Percentiles rank a stretch among this genome's conserved stretches.
Conservation (phyloP, 1,140 invertebrate genomes). For the Scaptomyza pallida region DNA sequence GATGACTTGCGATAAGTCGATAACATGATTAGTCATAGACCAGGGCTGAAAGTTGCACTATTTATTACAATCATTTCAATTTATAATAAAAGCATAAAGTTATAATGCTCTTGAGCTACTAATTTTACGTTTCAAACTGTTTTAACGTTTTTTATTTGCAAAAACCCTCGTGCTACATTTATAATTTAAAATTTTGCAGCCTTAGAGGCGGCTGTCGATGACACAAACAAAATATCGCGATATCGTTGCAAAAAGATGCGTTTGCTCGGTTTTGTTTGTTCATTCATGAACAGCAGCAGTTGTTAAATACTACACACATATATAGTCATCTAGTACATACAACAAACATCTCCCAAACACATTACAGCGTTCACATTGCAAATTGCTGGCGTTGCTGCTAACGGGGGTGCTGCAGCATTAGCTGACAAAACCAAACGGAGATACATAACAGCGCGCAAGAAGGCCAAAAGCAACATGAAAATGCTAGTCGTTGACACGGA, state of each 20-base stretch:
- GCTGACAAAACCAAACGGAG: constrained; percentile 65
- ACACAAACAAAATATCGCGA: constrained; percentile 18
- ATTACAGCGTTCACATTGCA: constrained; percentile 72
- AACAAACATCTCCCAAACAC: constrained; percentile 56
- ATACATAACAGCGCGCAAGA: constrained; percentile 75
- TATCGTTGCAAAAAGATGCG: constrained; percentile 17
- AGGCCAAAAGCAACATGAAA: constrained; percentile 79
- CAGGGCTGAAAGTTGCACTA: constrained; percentile 16
- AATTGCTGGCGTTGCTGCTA: constrained; percentile 63
- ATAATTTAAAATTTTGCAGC: neutral
- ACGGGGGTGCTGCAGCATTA: constrained; percentile 28
- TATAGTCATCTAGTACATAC: constrained; percentile 9
- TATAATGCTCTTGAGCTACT: neutral
- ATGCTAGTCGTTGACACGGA: constrained; percentile 91
- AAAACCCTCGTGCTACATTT: neutral
- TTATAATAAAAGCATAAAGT: neutral
- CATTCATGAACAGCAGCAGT: constrained; percentile 31
- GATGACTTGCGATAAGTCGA: constrained; percentile 17
- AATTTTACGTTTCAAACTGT: neutral
- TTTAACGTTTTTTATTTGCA: too few species aligned
- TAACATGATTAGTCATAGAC: neutral
- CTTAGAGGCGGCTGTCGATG: constrained; percentile 4
- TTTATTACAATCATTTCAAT: neutral
- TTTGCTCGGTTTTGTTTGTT: constrained; percentile 27
- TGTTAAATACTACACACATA: constrained; percentile 15